Evolutionary conservation across 2,888 invertebrate species (phyloP).

Genomic region (Harpalus rufipes): DNA sequence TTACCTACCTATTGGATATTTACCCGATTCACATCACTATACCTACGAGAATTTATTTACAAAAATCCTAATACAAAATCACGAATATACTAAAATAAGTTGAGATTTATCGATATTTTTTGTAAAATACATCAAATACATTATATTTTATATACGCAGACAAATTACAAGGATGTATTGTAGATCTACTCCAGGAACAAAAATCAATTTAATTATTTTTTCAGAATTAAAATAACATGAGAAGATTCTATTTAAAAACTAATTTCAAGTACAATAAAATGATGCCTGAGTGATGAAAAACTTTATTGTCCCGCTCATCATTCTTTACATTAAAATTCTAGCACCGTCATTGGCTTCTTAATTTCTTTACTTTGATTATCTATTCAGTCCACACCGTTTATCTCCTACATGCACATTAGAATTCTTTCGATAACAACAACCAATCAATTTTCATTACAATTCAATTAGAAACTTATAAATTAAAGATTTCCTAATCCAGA

Average conservation of each 20-base stretch:
- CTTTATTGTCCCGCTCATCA: not conserved
- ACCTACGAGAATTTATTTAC: too few relatives aligned
- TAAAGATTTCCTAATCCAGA: not conserved
- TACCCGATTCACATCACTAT: too few relatives aligned
- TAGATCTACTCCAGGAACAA: too few relatives aligned
- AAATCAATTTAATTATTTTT: conserved; percentile 1
- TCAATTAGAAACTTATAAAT: conserved; percentile 1
- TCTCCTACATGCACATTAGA: conserved; percentile 35
- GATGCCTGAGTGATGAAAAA: not conserved
- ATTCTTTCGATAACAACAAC: conserved; percentile 14
- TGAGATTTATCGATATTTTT: too few relatives aligned
- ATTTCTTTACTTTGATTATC: conserved; percentile 36
- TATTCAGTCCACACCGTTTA: conserved; percentile 22
- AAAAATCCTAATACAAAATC: too few relatives aligned
- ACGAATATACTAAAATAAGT: too few relatives aligned
- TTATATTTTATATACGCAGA: too few relatives aligned
- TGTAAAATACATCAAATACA: too few relatives aligned
- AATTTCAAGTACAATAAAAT: conserved; percentile 16
- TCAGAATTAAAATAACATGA: not conserved
- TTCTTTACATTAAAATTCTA: conserved; percentile 32
- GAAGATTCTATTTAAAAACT: not conserved
- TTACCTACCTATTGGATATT: too few relatives aligned
- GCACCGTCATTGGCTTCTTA: conserved; percentile 44
- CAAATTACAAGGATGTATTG: too few relatives aligned
- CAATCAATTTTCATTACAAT: conserved; percentile 18